These are phyloP conservation scores for Enteromius argenteus DNA, from an alignment of 2,797 vertebrate genomes.

Conservation along the genomic window DNA sequence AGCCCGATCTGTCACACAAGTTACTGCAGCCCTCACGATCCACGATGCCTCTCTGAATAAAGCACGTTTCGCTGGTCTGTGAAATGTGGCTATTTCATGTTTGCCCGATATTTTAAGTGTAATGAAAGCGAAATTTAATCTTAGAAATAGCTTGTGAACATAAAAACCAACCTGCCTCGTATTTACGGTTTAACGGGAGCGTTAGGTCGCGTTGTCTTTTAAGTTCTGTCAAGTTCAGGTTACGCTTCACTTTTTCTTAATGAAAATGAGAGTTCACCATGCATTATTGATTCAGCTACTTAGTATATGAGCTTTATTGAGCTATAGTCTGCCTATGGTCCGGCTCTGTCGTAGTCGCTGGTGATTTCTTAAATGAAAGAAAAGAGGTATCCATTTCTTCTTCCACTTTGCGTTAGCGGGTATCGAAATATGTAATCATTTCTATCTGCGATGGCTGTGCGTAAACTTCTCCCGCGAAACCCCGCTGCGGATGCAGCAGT, in stretches of 20 bases:
- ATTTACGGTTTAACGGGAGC: slow-evolving; percentile 25
- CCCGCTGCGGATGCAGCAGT: slow-evolving; percentile 40
- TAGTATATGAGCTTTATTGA: neutral
- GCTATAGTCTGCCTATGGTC: neutral
- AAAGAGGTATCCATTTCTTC: neutral
- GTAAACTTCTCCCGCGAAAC: slow-evolving; percentile 26
- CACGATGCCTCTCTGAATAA: neutral
- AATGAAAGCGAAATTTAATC: neutral
- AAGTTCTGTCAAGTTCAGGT: slow-evolving; percentile 35
- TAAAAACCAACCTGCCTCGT: neutral
- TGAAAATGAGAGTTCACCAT: slow-evolving; percentile 19
- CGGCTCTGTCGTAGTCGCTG: neutral
- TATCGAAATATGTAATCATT: neutral
- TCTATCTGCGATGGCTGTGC: neutral
- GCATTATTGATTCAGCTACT: neutral
- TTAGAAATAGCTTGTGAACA: neutral
- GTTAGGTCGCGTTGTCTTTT: slow-evolving; percentile 21
- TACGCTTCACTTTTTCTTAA: slow-evolving; percentile 14
- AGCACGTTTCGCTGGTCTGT: neutral
- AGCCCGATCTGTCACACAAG: slow-evolving; percentile 50
- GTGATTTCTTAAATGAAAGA: neutral
- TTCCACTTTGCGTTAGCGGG: neutral
- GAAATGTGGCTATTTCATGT: neutral
- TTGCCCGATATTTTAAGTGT: neutral
- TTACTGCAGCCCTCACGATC: slow-evolving; percentile 36